Base-by-base conservation (phyloP, 2,888 invertebrate genomes). In the Tyria jacobaeae region DNA sequence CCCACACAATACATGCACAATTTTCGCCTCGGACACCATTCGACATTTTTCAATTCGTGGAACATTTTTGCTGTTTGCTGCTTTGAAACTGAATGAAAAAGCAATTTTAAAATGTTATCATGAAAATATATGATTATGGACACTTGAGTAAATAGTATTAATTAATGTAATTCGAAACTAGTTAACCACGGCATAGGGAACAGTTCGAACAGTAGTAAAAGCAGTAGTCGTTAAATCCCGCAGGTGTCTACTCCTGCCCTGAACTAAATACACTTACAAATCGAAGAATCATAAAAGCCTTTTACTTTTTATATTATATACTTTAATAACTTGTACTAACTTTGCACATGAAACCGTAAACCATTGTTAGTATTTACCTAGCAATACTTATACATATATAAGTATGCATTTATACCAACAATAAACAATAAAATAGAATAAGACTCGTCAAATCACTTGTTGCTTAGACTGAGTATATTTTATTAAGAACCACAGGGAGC, bases 401-500 rank as follows among this genome's bases (percentile, higher is more conserved):
- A n/a, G n/a, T n/a, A n/a, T n/a, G n/a, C n/a, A n/a, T n/a, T n/a
- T n/a, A 21, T 25, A 39, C 37, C 15, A 37, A 47, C 14, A 59
- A 68, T 64, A 71, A 68, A 71, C 64, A 64, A 66, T 64, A 55
- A 25, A 17, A 66, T 57, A 17, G 27, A 53, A 39, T 37, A 63
- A 60, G 39, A 12, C 55, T 41, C 27, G 58, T 27, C 24, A 37
- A 61, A 37, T 50, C 49, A 39, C 57, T 41, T 17, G 39, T 57
- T 64, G 59, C 64, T 57, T 55, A 65, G 27, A 56, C 50, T 49
- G 47, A 66, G 66, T 66, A 61, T 64, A 72, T 76, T 76, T 71
- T 68, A 64, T 65, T 66, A 68, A 71, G 75, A 75, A 78, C 73
- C 75, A 64, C 71, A 75, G 73, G 65, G 78, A 78, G 73, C 75